Percentiles rank a stretch among this genome's conserved stretches.
These are phyloP conservation scores for Heloderma charlesbogerti DNA, from an alignment of 2,113 vertebrate genomes.

Conservation along the genomic window DNA sequence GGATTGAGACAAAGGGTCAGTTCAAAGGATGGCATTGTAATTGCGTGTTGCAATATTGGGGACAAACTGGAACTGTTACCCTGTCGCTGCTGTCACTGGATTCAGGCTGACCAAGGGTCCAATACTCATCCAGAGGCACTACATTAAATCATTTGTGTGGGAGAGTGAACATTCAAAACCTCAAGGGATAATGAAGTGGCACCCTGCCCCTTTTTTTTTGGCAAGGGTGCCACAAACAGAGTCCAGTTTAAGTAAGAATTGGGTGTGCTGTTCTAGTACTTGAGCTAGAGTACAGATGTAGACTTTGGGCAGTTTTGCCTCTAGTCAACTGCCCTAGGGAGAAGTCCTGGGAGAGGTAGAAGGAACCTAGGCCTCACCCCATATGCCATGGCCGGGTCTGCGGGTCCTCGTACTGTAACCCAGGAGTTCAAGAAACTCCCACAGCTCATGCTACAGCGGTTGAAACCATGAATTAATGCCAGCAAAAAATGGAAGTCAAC, in stretches of 20 bases:
- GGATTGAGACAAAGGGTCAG: background rate
- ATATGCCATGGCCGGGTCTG: background rate
- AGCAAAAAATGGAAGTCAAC: too few species aligned
- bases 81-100: background rate
- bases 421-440: background rate
- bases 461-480: background rate
- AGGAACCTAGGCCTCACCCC: background rate
- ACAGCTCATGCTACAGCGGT: background rate
- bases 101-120: background rate
- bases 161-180: too few species aligned
- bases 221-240: background rate
- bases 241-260: background rate
- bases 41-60: background rate
- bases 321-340: background rate
- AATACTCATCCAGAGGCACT: background rate
- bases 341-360: background rate
- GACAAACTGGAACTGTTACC: conserved; percentile 7
- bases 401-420: background rate
- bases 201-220: background rate
- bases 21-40: conserved; percentile 21
- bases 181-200: too few species aligned
- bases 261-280: background rate
- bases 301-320: background rate
- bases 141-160: too few species aligned
- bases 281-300: background rate